These are phyloP conservation scores for Lucilia cuprina DNA, from an alignment of 1,140 invertebrate genomes.

Conservation along the genomic window DNA sequence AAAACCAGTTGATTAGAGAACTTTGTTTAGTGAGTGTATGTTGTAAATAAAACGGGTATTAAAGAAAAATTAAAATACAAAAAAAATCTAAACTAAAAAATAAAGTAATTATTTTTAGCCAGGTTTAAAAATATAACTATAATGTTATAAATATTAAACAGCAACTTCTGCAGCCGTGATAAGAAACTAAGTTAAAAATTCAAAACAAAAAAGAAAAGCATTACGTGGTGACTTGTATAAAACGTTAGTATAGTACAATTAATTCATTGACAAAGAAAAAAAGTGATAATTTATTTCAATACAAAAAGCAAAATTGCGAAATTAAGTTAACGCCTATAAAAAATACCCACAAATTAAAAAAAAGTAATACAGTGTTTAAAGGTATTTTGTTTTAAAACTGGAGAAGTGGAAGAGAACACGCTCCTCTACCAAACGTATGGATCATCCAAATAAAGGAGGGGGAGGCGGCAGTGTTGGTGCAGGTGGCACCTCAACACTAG, in stretches of 20 bases:
- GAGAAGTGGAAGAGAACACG: slow-evolving; percentile 62
- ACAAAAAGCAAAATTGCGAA: neutral
- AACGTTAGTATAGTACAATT: neutral
- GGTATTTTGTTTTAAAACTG: slow-evolving; percentile 46
- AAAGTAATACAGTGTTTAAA: neutral
- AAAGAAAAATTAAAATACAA: neutral
- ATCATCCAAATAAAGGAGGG: slow-evolving; percentile 45
- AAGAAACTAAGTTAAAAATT: neutral
- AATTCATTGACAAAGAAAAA: slow-evolving; percentile 7
- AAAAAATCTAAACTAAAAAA: neutral
- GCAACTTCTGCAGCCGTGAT: neutral
- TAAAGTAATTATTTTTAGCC: neutral
- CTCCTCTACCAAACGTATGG: slow-evolving; percentile 59
- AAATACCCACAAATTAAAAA: neutral
- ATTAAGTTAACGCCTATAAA: slow-evolving; percentile 30
- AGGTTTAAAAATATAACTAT: neutral
- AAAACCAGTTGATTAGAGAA: slow-evolving; percentile 35
- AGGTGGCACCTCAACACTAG: slow-evolving; percentile 38
- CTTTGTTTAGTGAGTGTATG: neutral
- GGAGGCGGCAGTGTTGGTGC: slow-evolving; percentile 25
- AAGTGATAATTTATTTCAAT: slow-evolving; percentile 10
- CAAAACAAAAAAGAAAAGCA: neutral
- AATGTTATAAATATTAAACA: neutral
- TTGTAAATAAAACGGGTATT: neutral
- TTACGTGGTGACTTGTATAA: neutral